Base-by-base conservation (phyloP, 2,888 invertebrate genomes). In the Branchipolynoe longqiensis region DNA sequence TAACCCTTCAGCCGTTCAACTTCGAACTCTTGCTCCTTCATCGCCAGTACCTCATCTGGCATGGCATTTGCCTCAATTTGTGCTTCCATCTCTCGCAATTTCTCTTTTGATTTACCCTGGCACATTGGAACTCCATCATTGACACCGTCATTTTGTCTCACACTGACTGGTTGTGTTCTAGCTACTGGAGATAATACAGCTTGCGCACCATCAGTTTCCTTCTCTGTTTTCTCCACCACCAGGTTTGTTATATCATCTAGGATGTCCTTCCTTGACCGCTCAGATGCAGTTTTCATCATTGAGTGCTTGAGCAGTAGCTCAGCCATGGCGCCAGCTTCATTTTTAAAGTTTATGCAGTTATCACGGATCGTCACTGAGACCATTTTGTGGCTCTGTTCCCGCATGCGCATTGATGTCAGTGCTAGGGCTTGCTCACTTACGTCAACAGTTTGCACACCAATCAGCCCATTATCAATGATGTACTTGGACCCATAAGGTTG, bases 371-470 rank as follows among this genome's bases (percentile, higher is more conserved):
- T 41, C 12, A 78, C 54, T 25, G 54, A 41, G 18, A 48, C 28
- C 78, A 78, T 78, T 14, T 41, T 78, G 28, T 78, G 78, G 48
- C 78, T 78, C 25, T 48, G 54, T 22, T 78, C 54, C 18, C 78
- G 41, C n/a, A n/a, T 8, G 22, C 78, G 14, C 48, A 78, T 14
- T 31, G 78, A 33, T 14, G 25, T 28, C 28, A 48, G 18, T n/a
- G 31, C 18, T 25, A 28, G 25, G 36, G n/a, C 28, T 28, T 18
- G 22, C 4, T 78, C 54, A 1, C 3, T 3, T 25, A 48, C 48
- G 12, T 48, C 54, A 18, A 31, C 41, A 28, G 78, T 78, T 28
- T 0, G 28, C 12, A 54, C 28, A 25, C 18, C 48, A 40, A 31
- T 6, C 1, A n/a, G 0, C 18, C 12, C 12, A 48, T 78, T 48